A percentile compares a stretch with the other conserved stretches of the same genome.
Conservation (phyloP, 2,888 invertebrate species). For the Tryphoninae sp. region DNA sequence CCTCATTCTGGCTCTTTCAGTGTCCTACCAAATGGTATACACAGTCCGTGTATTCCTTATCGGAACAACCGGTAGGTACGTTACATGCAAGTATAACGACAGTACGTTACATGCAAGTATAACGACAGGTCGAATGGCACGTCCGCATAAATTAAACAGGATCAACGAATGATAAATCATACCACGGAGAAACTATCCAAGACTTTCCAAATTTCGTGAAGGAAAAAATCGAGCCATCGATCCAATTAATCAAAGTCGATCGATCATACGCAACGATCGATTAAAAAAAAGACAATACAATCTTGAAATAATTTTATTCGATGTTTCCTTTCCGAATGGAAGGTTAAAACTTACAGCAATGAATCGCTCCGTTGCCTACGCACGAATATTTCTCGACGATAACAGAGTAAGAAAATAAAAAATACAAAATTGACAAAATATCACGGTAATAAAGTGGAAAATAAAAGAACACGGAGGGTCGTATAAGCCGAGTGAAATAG, state of each 20-base stretch:
- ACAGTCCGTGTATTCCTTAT: conserved; percentile 48
- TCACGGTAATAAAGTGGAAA: conserved; percentile 33
- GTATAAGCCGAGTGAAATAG: conserved; percentile 10
- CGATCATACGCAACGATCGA: background rate
- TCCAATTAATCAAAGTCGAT: background rate
- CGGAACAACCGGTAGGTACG: conserved; percentile 44
- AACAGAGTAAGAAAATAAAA: background rate
- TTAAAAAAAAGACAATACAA: background rate
- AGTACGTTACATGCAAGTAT: conserved; percentile 23
- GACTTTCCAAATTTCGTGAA: background rate
- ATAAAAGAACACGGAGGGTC: conserved; percentile 27
- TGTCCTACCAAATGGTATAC: conserved; percentile 37
- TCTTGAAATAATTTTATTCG: background rate
- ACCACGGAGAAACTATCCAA: background rate
- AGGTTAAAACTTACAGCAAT: background rate
- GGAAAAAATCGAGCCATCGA: background rate
- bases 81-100: conserved; percentile 7
- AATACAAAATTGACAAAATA: conserved; percentile 21
- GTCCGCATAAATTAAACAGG: conserved; percentile 45
- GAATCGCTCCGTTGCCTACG: background rate
- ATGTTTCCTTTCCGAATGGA: background rate
- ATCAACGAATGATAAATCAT: conserved; percentile 24
- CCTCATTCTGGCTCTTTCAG: background rate
- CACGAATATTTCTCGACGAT: background rate
- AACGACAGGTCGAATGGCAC: conserved; percentile 19